Conservation (phyloP, 1,140 invertebrate species). For the Microplitis mediator region DNA sequence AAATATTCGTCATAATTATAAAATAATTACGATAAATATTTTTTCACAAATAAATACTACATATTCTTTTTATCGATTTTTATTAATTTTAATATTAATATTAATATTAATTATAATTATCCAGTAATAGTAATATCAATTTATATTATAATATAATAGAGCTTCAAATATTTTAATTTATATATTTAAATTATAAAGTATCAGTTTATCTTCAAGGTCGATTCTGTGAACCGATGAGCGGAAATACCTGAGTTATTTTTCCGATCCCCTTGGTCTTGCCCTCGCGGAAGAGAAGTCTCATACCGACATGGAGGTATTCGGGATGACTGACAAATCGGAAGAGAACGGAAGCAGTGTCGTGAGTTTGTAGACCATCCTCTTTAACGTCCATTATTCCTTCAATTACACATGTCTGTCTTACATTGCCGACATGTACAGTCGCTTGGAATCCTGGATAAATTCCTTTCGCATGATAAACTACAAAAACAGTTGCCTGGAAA, state of each 20-base stretch:
- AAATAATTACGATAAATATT: too few relatives aligned
- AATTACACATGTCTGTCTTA: constrained; percentile 91
- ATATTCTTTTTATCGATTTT: too few relatives aligned
- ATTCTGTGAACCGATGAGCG: constrained; percentile 44
- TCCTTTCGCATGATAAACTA: constrained; percentile 82
- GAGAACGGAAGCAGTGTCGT: constrained; percentile 83
- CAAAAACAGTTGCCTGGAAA: constrained; percentile 80
- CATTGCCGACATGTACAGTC: constrained; percentile 93
- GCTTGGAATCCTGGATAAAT: constrained; percentile 91
- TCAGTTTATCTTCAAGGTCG: too few relatives aligned
- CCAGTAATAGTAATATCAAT: too few relatives aligned
- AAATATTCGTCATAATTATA: too few relatives aligned
- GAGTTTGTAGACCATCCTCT: constrained; percentile 71
- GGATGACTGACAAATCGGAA: constrained; percentile 90
- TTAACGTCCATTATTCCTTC: constrained; percentile 70
- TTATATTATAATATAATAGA: too few relatives aligned
- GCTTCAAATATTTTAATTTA: too few relatives aligned
- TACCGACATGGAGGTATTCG: constrained; percentile 89
- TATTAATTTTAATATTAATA: too few relatives aligned
- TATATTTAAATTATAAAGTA: too few relatives aligned
- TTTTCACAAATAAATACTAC: too few relatives aligned
- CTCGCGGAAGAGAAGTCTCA: constrained; percentile 86
- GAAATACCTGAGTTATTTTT: constrained; percentile 85
- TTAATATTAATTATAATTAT: too few relatives aligned
- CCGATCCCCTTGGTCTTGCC: constrained; percentile 90